Percentiles rank a stretch among this genome's conserved stretches.
phyloP scores from a whole-genome alignment of 2,888 invertebrate species.

The Lepidochrysops patricia region DNA sequence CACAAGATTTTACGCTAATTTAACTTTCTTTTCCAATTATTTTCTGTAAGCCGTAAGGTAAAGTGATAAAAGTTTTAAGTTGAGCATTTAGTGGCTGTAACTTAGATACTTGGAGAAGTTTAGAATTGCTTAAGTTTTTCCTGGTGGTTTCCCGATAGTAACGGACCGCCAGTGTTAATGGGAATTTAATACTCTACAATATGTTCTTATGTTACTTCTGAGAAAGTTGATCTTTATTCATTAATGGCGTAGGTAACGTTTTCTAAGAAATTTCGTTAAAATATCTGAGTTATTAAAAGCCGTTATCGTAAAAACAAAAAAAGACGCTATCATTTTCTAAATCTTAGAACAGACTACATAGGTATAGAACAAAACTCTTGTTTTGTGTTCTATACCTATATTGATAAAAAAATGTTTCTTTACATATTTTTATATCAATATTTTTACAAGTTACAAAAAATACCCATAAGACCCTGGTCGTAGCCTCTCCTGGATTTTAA shows the following conservation, averaged over 20 bases:
- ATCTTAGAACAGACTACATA: no score
- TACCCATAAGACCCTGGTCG: no score
- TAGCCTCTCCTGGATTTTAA: no score
- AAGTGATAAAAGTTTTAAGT: conserved; percentile 14
- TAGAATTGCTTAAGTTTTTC: not conserved
- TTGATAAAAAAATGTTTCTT: no score
- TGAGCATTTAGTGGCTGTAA: not conserved
- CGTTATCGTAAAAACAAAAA: no score
- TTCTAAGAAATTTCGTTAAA: no score
- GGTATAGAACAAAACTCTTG: no score
- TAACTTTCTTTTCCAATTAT: conserved; percentile 23
- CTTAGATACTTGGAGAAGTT: not conserved
- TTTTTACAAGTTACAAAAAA: no score
- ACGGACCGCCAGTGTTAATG: not conserved
- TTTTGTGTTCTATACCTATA: no score
- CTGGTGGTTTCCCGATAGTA: not conserved
- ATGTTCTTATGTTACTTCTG: not conserved
- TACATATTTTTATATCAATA: no score
- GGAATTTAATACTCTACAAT: not conserved
- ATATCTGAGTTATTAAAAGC: no score
- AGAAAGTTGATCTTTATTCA: not conserved
- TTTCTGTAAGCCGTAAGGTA: conserved; percentile 4
- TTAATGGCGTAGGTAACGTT: not conserved
- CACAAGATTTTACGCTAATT: conserved; percentile 26
- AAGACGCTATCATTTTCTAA: no score